phyloP scores from a whole-genome alignment of 2,888 invertebrate genomes.

The Folsomia manolachei region DNA sequence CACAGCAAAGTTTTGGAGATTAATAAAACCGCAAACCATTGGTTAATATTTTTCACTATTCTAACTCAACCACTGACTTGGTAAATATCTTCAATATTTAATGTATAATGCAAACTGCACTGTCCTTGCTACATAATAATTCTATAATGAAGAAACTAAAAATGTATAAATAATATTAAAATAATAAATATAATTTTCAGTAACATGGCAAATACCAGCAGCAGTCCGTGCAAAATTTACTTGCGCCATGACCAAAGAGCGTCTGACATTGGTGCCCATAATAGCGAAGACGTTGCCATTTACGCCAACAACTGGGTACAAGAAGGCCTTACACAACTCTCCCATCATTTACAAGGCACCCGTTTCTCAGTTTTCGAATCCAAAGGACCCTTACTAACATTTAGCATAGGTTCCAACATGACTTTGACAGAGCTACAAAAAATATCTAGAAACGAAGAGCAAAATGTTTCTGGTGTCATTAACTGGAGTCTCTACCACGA shows the following conservation, averaged over 20 bases:
- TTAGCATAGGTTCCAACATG: constrained; percentile 8
- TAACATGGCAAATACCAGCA: no score
- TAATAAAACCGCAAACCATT: no score
- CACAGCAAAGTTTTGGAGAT: no score
- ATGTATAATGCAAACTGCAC: no score
- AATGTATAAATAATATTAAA: no score
- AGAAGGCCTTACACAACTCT: constrained; percentile 23
- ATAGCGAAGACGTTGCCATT: constrained; percentile 13
- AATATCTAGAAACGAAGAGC: constrained; percentile 30
- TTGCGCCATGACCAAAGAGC: neutral
- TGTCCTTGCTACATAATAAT: no score
- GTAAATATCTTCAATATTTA: no score
- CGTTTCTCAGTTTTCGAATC: constrained; percentile 21
- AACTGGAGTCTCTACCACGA: constrained; percentile 23
- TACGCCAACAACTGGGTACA: constrained; percentile 37
- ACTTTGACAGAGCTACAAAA: constrained; percentile 27
- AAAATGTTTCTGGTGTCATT: constrained; percentile 32
- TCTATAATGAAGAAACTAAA: no score
- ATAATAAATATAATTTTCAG: no score
- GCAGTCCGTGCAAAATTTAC: neutral
- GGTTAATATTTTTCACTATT: no score
- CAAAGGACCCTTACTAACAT: constrained; percentile 12
- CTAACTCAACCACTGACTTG: no score
- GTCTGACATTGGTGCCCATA: neutral
- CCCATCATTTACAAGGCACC: constrained; percentile 12